Evolutionary conservation across 2,888 invertebrate genomes (phyloP).

Genomic region (Druceiella hillmani): DNA sequence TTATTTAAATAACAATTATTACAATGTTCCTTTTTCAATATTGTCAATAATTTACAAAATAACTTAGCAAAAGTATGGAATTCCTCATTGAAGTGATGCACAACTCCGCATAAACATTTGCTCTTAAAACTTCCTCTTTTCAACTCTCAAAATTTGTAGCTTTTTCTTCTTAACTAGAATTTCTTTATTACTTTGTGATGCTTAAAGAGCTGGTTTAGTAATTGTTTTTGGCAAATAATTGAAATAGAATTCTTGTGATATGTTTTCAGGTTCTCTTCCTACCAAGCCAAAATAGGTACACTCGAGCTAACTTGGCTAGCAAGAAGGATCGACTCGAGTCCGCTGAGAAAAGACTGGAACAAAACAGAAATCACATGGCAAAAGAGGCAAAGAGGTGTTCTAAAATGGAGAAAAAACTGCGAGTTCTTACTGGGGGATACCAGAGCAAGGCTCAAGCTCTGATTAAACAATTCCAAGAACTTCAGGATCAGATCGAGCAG

Average conservation of each 20-base stretch:
- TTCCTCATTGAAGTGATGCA: too few relatives aligned
- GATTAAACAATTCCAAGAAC: conserved; percentile 80
- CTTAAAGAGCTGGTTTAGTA: too few relatives aligned
- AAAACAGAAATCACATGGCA: conserved; percentile 93
- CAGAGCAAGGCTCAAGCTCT: conserved; percentile 68
- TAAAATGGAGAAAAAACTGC: conserved; percentile 95
- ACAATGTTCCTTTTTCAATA: too few relatives aligned
- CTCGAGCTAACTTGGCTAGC: conserved; percentile 88
- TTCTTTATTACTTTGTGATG: too few relatives aligned
- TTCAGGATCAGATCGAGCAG: conserved; percentile 88
- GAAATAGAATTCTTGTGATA: not conserved
- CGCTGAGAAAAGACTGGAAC: conserved; percentile 85
- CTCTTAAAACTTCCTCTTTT: too few relatives aligned
- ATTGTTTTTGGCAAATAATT: too few relatives aligned
- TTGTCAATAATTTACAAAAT: too few relatives aligned
- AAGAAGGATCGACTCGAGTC: conserved; percentile 96
- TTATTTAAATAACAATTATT: too few relatives aligned
- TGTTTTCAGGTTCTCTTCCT: conserved; percentile 70
- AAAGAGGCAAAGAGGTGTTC: conserved; percentile 94
- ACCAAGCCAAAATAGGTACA: conserved; percentile 88
- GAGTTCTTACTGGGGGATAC: conserved; percentile 73
- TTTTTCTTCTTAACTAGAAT: too few relatives aligned
- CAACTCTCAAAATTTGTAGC: too few relatives aligned
- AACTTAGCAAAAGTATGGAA: too few relatives aligned
- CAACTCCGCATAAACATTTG: too few relatives aligned